A percentile compares a stretch with the other conserved stretches of the same genome.
phyloP scores from a whole-genome alignment of 1,140 invertebrate genomes.

The Stenopsyche tienmushanensis region DNA sequence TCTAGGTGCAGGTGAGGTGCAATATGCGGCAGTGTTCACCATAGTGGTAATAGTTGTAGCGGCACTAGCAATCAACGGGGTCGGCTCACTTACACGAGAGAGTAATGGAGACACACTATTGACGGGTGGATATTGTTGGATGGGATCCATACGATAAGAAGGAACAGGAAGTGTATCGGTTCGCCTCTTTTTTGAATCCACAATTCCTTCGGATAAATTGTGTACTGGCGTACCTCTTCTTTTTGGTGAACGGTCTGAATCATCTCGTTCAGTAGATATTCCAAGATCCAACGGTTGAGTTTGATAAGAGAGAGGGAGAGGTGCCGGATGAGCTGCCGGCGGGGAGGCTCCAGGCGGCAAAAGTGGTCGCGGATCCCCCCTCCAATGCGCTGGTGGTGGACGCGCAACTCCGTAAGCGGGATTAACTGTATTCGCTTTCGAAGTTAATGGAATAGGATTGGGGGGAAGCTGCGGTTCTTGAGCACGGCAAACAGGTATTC shows the following conservation, averaged over 20 bases:
- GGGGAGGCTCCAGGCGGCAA: conserved; percentile 55
- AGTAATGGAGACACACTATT: conserved; percentile 52
- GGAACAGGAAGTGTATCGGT: conserved; percentile 49
- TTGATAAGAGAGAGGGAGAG: conserved; percentile 55
- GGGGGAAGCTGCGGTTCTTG: conserved; percentile 50
- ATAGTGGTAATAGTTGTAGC: conserved; percentile 72
- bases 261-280: conserved; percentile 56
- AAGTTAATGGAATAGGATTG: conserved; percentile 62
- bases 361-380: conserved; percentile 54
- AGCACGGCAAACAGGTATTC: conserved; percentile 61
- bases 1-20: conserved; percentile 57
- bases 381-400: conserved; percentile 54
- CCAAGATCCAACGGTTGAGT: conserved; percentile 75
- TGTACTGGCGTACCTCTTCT: conserved; percentile 32
- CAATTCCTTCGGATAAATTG: conserved; percentile 18
- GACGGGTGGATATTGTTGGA: conserved; percentile 46
- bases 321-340: conserved; percentile 56
- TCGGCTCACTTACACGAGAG: conserved; percentile 65
- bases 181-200: conserved; percentile 47
- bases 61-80: conserved; percentile 70
- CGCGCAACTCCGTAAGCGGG: conserved; percentile 47
- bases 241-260: conserved; percentile 46
- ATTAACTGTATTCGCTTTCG: conserved; percentile 63
- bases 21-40: conserved; percentile 61
- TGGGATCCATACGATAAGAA: conserved; percentile 41